Evolutionary conservation across 2,113 vertebrate species (phyloP).

Genomic region (Hoplias malabaricus): DNA sequence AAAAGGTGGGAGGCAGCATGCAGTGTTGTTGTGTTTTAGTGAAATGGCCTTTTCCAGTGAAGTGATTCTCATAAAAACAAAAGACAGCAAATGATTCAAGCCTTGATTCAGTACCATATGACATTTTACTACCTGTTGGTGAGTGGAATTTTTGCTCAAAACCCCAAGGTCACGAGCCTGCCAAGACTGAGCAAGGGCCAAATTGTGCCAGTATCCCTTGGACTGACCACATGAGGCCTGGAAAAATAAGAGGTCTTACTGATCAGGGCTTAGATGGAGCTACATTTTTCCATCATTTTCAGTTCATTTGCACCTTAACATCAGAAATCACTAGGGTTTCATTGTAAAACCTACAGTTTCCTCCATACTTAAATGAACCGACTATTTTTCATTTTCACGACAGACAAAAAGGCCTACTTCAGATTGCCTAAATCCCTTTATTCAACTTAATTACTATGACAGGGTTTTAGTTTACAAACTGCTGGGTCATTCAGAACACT

Average conservation of each 20-base stretch:
- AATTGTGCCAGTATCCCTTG: constrained; percentile 28
- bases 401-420: no score
- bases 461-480: no score
- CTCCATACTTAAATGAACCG: no score
- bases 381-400: no score
- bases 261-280: neutral
- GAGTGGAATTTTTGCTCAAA: constrained; percentile 28
- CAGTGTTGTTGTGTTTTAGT: neutral
- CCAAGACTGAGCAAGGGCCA: constrained; percentile 21
- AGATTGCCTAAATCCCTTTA: no score
- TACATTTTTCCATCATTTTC: neutral
- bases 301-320: neutral
- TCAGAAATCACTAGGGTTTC: neutral
- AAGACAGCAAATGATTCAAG: constrained; percentile 56
- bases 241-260: constrained; percentile 37
- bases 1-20: constrained; percentile 9
- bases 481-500: no score
- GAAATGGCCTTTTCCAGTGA: neutral
- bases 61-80: neutral
- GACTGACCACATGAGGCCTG: constrained; percentile 31
- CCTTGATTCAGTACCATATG: constrained; percentile 10
- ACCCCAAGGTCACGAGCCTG: constrained; percentile 38
- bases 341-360: neutral
- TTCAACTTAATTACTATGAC: no score
- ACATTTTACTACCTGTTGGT: constrained; percentile 38